A percentile compares a stretch with the other conserved stretches of the same genome.
Conservation (phyloP, 2,113 vertebrate genomes). For the Chauna torquata region DNA sequence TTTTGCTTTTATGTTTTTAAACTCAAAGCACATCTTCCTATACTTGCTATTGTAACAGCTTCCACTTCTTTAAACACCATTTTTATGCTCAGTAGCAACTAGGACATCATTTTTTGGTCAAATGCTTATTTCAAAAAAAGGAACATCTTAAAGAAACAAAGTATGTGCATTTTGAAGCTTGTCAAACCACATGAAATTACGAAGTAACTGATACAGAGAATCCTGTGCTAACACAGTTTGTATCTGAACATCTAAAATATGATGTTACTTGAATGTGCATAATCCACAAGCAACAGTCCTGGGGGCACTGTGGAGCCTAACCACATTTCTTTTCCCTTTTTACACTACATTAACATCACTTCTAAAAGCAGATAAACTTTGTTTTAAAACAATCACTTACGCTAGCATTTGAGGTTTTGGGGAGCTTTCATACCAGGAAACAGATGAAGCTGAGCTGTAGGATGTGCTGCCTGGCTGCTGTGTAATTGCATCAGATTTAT, state of each 20-base stretch:
- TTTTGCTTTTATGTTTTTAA: background rate
- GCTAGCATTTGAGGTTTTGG: conserved; percentile 88
- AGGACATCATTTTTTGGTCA: background rate
- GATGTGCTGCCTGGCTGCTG: conserved; percentile 76
- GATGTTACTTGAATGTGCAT: background rate
- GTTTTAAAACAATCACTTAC: conserved; percentile 82
- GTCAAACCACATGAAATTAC: background rate
- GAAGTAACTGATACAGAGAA: background rate
- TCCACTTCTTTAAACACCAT: background rate
- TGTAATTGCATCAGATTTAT: conserved; percentile 77
- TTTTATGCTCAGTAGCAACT: background rate
- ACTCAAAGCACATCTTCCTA: background rate
- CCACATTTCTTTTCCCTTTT: background rate
- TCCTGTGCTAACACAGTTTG: background rate
- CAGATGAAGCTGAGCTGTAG: conserved; percentile 69
- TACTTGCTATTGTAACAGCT: background rate
- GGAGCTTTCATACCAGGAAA: conserved; percentile 90
- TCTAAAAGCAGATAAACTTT: background rate
- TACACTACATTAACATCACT: background rate
- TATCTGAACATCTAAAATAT: background rate
- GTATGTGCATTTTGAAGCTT: background rate
- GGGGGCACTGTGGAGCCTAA: background rate
- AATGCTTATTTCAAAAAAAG: background rate
- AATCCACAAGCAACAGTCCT: background rate
- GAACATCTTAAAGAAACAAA: background rate